Evolutionary conservation across 2,797 vertebrate genomes (phyloP).

Genomic region (Crenuchus spilurus): DNA sequence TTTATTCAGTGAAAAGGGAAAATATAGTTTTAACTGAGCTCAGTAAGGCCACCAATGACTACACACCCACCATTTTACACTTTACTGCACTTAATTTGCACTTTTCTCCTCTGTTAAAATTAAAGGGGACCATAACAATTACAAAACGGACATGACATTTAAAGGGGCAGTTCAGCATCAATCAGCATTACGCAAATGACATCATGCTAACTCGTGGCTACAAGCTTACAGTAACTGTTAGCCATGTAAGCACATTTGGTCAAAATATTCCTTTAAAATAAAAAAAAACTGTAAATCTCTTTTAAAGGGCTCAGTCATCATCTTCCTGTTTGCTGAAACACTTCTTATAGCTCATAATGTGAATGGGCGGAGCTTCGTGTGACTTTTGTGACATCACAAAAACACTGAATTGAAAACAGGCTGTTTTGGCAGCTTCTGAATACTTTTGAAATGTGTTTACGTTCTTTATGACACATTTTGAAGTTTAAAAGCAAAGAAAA

Average conservation of each 20-base stretch:
- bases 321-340: not conserved
- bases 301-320: not conserved
- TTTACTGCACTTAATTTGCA: constrained; percentile 6
- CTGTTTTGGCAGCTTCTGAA: no score
- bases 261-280: not conserved
- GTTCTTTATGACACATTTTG: no score
- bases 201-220: not conserved
- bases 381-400: not conserved
- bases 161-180: not conserved
- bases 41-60: constrained; percentile 44
- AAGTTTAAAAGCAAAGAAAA: not conserved
- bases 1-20: constrained; percentile 61
- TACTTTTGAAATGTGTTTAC: no score
- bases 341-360: not conserved
- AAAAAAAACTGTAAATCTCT: not conserved
- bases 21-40: constrained; percentile 45
- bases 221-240: not conserved
- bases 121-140: constrained; percentile 11
- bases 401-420: not conserved
- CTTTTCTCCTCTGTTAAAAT: constrained; percentile 9
- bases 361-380: no score
- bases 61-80: not conserved
- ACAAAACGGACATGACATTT: not conserved
- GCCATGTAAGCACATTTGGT: not conserved
- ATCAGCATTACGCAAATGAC: not conserved